phyloP scores from a whole-genome alignment of 1,140 invertebrate genomes.

The Melipona quadrifasciata region DNA sequence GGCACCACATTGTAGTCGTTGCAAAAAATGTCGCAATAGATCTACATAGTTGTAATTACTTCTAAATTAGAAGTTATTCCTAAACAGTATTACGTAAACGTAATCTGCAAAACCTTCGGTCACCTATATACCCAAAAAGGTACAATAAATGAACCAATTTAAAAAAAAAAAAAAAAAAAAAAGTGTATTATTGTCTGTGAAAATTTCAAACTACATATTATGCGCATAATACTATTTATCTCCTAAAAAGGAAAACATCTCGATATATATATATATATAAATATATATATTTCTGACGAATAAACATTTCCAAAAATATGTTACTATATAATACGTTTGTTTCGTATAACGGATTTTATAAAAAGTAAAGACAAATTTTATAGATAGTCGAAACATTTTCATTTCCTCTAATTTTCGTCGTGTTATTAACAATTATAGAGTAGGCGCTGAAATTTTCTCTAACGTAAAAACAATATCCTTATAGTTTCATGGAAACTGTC shows the following conservation, averaged over 20 bases:
- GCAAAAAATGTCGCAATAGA: slow-evolving; percentile 33
- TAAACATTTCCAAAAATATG: slow-evolving; percentile 18
- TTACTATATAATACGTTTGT: slow-evolving; percentile 1
- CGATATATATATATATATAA: neutral
- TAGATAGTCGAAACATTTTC: neutral
- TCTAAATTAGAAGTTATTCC: slow-evolving; percentile 25
- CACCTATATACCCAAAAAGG: slow-evolving; percentile 36
- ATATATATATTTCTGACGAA: slow-evolving; percentile 18
- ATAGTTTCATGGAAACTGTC: slow-evolving; percentile 56
- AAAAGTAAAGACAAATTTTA: slow-evolving; percentile 2
- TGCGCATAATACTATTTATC: slow-evolving; percentile 48
- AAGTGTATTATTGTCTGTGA: neutral
- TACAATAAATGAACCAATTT: neutral
- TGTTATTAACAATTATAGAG: slow-evolving; percentile 28
- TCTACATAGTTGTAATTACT: slow-evolving; percentile 34
- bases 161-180: neutral
- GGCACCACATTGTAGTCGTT: slow-evolving; percentile 41
- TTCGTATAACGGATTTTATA: neutral
- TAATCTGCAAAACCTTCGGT: slow-evolving; percentile 24
- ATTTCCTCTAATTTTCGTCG: neutral
- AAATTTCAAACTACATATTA: slow-evolving; percentile 39
- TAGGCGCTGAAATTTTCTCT: slow-evolving; percentile 36
- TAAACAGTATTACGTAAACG: slow-evolving; percentile 40
- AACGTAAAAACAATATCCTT: slow-evolving; percentile 44
- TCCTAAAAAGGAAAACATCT: slow-evolving; percentile 44